Evolutionary conservation across 2,888 invertebrate species (phyloP), one percentile per base, ranked within the genome.

Genomic region (Zonitis immaculata): DNA sequence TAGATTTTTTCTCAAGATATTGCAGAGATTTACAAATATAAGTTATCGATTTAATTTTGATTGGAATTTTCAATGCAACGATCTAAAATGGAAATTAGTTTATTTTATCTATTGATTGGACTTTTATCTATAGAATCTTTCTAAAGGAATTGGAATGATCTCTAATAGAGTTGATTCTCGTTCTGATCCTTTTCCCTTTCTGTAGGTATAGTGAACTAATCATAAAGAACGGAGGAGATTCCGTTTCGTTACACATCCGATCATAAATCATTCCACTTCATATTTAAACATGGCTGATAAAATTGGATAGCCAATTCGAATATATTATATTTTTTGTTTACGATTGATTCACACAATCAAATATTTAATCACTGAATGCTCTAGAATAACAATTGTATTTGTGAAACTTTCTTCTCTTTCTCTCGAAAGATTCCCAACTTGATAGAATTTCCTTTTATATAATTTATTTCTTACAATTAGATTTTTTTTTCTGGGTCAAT

Each of bases 231-330:
- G 2, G 32, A 2, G 6, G 32, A 32, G 32, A 14, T 32, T 20
- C 44, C 25, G n/a, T 25, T 44, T 25, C 14, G 44, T 44, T 16
- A 44, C 44, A 27, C 18, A 43, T 26, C 9, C 44, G 27, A 28
- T 28, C 44, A 44, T 44, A 44, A 27, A 27, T 44, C 12, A 44
- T 44, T 25, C 14, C 12, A 12, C n/a, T 44, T 44, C 25, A 44
- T 44, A 44, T 44, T 44, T 44, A 22, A 25, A 22, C n/a, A 44
- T 44, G 27, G 25, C 25, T 9, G 18, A 25, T 44, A 44, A 44
- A 44, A 20, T n/a, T 9, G n/a, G 22, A 44, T 11, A 16, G 27
- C 22, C 16, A 18, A 8, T 11, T 42, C 2, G 11, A 28, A 28
- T n/a, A 7, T 3, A 12, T 18, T 16, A 18, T 16, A 7, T 35